Evolutionary conservation across 2,797 vertebrate species (phyloP).

Genomic region (Pogoniulus pusillus): DNA sequence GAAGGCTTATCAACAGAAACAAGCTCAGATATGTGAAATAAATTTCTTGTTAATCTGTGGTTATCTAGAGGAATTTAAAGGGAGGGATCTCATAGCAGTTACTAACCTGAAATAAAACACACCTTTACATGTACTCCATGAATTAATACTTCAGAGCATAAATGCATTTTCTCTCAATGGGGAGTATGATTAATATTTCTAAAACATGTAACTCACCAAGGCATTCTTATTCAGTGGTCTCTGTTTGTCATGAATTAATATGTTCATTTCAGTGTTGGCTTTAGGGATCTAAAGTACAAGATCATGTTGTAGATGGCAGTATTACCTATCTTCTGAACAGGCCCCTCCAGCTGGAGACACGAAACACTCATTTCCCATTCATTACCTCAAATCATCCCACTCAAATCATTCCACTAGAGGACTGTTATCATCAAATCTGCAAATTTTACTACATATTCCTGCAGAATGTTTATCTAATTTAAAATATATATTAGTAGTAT

Average conservation of each 20-base stretch:
- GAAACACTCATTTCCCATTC: neutral
- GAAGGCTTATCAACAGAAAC: neutral
- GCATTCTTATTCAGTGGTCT: neutral
- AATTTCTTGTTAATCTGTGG: neutral
- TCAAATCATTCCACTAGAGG: neutral
- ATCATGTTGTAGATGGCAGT: neutral
- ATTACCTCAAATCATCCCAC: neutral
- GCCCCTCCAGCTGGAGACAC: neutral
- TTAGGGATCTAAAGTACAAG: neutral
- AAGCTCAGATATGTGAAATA: neutral
- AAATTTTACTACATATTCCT: slow-evolving; percentile 49
- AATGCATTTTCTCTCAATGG: neutral
- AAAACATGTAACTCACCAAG: neutral
- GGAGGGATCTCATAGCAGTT: neutral
- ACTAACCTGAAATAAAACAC: neutral
- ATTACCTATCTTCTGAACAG: neutral
- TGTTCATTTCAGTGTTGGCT: neutral
- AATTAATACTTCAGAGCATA: neutral
- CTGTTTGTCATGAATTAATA: slow-evolving; percentile 30
- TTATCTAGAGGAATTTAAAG: neutral
- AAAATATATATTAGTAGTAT: neutral
- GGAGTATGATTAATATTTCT: neutral
- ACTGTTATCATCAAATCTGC: slow-evolving; percentile 4
- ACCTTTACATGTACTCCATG: neutral
- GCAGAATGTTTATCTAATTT: slow-evolving; percentile 33